These are phyloP conservation scores for Biston betularia DNA, from an alignment of 2,888 invertebrate genomes.

Conservation along the genomic window DNA sequence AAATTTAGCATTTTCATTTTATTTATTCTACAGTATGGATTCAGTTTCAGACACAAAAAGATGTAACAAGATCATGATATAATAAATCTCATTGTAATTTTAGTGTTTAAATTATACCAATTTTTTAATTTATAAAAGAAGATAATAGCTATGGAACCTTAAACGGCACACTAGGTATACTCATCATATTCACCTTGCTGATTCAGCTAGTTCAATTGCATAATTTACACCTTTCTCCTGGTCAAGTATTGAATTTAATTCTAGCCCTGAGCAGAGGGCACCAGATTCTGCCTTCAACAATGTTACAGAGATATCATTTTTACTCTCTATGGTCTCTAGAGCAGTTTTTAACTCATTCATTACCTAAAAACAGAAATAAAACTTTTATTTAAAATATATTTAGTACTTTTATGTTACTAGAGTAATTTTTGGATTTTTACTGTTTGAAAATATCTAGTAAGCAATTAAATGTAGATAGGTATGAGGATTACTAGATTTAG, in stretches of 20 bases:
- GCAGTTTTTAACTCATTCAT: constrained; percentile 91
- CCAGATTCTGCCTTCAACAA: constrained; percentile 91
- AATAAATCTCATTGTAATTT: too few relatives aligned
- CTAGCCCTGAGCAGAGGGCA: constrained; percentile 93
- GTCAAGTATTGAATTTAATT: constrained; percentile 88
- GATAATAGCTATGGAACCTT: not conserved
- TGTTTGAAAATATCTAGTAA: too few relatives aligned
- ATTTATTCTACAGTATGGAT: too few relatives aligned
- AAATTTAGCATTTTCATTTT: too few relatives aligned
- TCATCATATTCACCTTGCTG: constrained; percentile 87
- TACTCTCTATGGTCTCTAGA: constrained; percentile 78
- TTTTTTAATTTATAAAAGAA: not conserved
- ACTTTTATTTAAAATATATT: too few relatives aligned
- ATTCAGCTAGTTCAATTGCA: constrained; percentile 89
- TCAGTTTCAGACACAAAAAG: too few relatives aligned
- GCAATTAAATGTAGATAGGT: too few relatives aligned
- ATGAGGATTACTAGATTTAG: too few relatives aligned
- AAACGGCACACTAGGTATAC: not conserved
- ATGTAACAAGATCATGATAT: too few relatives aligned
- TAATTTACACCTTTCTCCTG: constrained; percentile 87
- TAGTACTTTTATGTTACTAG: too few relatives aligned
- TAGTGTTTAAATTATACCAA: too few relatives aligned
- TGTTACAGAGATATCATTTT: constrained; percentile 86
- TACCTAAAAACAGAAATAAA: constrained; percentile 78
- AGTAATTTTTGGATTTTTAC: not conserved